phyloP scores from a whole-genome alignment of 2,888 invertebrate species.

The Apocheima hispidaria region DNA sequence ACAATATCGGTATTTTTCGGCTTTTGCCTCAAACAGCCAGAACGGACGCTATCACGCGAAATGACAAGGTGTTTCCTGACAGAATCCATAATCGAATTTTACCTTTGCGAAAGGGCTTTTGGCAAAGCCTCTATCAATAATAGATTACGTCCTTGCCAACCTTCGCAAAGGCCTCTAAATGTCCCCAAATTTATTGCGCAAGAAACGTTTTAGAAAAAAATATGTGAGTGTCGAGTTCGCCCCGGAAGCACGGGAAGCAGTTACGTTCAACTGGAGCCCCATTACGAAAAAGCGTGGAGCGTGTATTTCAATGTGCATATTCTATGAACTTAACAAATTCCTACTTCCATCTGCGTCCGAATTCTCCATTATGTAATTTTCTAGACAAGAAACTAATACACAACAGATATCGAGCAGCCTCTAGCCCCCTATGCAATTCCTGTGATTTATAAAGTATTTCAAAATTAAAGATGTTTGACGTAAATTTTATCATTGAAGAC shows the following conservation, averaged over 20 bases:
- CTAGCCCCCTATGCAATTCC: conserved; percentile 8
- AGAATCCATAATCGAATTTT: conserved; percentile 56
- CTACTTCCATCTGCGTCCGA: conserved; percentile 30
- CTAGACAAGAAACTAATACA: neutral
- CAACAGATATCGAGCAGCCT: neutral
- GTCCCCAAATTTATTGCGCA: conserved; percentile 60
- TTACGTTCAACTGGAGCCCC: conserved; percentile 47
- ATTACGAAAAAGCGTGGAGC: conserved; percentile 47
- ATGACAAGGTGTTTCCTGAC: conserved; percentile 50
- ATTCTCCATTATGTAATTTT: neutral
- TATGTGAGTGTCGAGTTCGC: conserved; percentile 49
- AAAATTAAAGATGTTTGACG: conserved; percentile 17
- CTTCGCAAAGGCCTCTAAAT: conserved; percentile 59
- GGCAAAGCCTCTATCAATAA: conserved; percentile 65
- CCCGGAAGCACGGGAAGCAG: conserved; percentile 37
- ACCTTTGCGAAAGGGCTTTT: conserved; percentile 51
- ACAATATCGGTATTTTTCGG: conserved; percentile 11
- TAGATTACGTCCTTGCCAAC: conserved; percentile 64
- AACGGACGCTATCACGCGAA: conserved; percentile 34
- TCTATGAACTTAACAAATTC: conserved; percentile 41
- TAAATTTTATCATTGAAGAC: conserved; percentile 54
- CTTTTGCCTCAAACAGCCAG: conserved; percentile 19
- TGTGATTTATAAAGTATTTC: conserved; percentile 7
- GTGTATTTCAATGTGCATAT: conserved; percentile 47
- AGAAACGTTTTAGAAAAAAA: conserved; percentile 56